Evolutionary conservation across 2,113 vertebrate species (phyloP), one percentile per base, ranked within the genome.

Genomic region (Noturus placidus): DNA sequence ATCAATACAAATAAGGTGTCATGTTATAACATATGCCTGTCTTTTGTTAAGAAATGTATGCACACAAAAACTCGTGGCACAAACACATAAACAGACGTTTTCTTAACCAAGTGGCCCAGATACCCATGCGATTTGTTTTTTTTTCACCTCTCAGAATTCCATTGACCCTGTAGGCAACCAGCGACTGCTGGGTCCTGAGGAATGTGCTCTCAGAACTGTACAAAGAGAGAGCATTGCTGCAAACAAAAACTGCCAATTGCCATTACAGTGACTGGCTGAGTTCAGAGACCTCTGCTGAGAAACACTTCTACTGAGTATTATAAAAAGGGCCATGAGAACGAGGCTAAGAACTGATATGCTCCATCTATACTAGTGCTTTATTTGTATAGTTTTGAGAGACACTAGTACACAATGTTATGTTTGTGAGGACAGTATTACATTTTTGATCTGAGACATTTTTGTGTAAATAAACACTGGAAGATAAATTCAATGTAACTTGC

Each of bases 131-230:
- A 81, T 67, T 56, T 54, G 11, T 54, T 85, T 70, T 88, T 56
- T 92, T 93, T 90, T 90, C n/a, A n/a, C 90, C 93, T 93, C 91
- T 92, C 92, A 94, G 94, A 96, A 96, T 97, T 96, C 96, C 96
- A 96, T 96, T 93, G 94, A 97, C 96, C 96, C 97, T 96, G 95
- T 95, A 96, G 97, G 97, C 96, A 96, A 95, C 93, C 91, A 80
- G 94, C 95, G 95, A 96, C 95, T 96, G 95, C 96, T 95, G 92
- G 95, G 96, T 96, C 92, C 92, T 95, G 89, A 95, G 96, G 96
- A 98, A 98, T 97, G 97, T 97, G 97, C 96, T 97, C 96, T 96
- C 95, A 97, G 97, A 97, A 99, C 97, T 98, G 95, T 96, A 96
- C 95, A 96, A 96, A 97, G 96, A 89, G 74, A 91, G 92, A 94